Evolutionary conservation across 30 jellyfish, hydroid and myxozoan genomes (phyloP), one percentile per base, ranked within the genome.

Genomic region (Mastigias papua): DNA sequence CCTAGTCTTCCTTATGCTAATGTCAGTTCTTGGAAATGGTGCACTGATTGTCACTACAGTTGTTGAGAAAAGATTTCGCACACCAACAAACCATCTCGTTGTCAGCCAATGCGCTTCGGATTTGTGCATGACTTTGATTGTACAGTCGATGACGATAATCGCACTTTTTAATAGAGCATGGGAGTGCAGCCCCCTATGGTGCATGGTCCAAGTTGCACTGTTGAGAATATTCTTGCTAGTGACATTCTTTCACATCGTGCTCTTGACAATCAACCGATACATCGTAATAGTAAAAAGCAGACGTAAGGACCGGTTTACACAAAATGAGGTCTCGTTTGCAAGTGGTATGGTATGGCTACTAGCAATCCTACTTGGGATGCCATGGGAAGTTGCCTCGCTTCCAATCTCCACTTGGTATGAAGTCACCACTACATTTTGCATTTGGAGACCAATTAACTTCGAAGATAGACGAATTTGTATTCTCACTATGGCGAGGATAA

Each of bases 71-170:
- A 57, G 84, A 61, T 89, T 78, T 73, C 92, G 97, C 31, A 78
- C 97, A 21, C 89, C 92, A 16, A 79, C 90, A 23, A 89, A 89
- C 72, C 75, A 54, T 37, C 68, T 89, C 28, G 81, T 89, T 34
- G 69, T 80, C 19, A 82, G 92, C 70, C 97, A 89, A 35, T 89
- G 92, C 79, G 1, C 67, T n/a, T 89, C 65, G 31, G 97, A 89
- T 69, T 64, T 89, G 26, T 48, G 48, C 2, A 23, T 89, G 84
- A 65, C 89, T 8, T 78, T 89, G 2, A 67, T 57, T n/a, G 97
- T 89, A 28, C 48, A 65, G 69, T 60, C 57, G 26, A 57, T 80
- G 64, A 60, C 92, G 16, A 16, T 79, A 11, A 35, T 74, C 1
- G 84, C 89, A 1, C 30, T 82, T 0, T 20, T 49, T 20, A 81